Conservation (phyloP, 2,888 invertebrate species). For the Atrina japonica region DNA sequence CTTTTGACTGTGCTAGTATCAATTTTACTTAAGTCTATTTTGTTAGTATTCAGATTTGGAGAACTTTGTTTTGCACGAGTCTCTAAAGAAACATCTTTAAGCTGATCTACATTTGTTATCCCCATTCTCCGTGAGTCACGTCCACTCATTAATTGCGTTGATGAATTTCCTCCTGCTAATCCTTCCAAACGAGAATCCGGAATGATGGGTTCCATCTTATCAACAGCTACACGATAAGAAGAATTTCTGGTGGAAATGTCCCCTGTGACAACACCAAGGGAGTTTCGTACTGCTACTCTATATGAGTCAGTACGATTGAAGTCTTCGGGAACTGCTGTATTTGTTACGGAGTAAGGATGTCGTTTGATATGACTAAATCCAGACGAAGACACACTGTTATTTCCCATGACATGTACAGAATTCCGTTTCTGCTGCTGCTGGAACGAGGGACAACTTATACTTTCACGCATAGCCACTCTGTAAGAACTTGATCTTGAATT, state of each 20-base stretch:
- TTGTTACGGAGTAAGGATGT: not conserved
- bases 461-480: constrained; percentile 54
- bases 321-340: constrained; percentile 37
- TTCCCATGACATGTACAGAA: not conserved
- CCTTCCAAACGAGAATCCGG: constrained; percentile 51
- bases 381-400: not conserved
- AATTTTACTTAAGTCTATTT: constrained; percentile 9
- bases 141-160: constrained; percentile 46
- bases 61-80: not conserved
- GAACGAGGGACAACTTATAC: constrained; percentile 58
- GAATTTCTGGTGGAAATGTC: constrained; percentile 51
- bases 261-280: constrained; percentile 57
- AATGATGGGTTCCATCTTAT: constrained; percentile 47
- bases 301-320: constrained; percentile 71
- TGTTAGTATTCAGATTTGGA: not conserved
- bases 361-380: not conserved
- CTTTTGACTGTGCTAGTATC: constrained; percentile 21
- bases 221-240: constrained; percentile 67
- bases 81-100: constrained; percentile 49
- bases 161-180: constrained; percentile 45
- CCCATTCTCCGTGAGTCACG: constrained; percentile 69
- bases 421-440: constrained; percentile 31
- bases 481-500: constrained; percentile 50
- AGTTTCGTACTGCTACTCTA: constrained; percentile 66
- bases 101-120: constrained; percentile 72